Conservation (phyloP, 2,888 invertebrate species). For the Philereme vetulata region DNA sequence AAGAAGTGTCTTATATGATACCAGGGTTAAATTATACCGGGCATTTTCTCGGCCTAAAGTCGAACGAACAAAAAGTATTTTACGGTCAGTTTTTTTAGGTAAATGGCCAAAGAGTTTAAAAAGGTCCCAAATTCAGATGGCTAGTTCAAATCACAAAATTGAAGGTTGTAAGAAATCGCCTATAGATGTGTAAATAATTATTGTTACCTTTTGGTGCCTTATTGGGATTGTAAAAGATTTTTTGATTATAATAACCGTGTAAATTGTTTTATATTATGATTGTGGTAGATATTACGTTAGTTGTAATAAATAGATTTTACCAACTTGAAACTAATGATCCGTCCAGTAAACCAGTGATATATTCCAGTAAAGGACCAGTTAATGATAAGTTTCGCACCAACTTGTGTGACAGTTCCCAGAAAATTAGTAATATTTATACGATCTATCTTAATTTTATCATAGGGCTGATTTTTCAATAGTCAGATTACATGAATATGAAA, state of each 20-base stretch:
- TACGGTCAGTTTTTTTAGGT: slow-evolving; percentile 2
- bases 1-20: too few relatives aligned
- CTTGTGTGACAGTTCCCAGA: slow-evolving; percentile 37
- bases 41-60: neutral
- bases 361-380: slow-evolving; percentile 30
- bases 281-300: neutral
- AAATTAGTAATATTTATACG: slow-evolving; percentile 36
- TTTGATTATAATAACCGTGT: slow-evolving; percentile 21
- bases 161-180: slow-evolving; percentile 35
- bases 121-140: slow-evolving; percentile 11
- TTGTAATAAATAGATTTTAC: slow-evolving; percentile 20
- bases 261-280: slow-evolving; percentile 23
- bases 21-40: neutral
- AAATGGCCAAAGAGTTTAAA: slow-evolving; percentile 30
- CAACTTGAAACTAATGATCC: slow-evolving; percentile 34
- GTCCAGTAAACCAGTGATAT: slow-evolving; percentile 46
- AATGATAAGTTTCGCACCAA: slow-evolving; percentile 29
- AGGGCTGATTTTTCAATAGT: slow-evolving; percentile 11
- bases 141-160: slow-evolving; percentile 36
- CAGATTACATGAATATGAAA: neutral
- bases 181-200: slow-evolving; percentile 45
- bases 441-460: slow-evolving; percentile 14
- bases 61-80: slow-evolving; percentile 7
- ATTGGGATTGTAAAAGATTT: slow-evolving; percentile 42
- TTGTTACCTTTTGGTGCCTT: slow-evolving; percentile 59